Percentiles rank a stretch among this genome's conserved stretches.
Conservation (phyloP, 2,797 vertebrate genomes). For the Hyperoplus immaculatus region DNA sequence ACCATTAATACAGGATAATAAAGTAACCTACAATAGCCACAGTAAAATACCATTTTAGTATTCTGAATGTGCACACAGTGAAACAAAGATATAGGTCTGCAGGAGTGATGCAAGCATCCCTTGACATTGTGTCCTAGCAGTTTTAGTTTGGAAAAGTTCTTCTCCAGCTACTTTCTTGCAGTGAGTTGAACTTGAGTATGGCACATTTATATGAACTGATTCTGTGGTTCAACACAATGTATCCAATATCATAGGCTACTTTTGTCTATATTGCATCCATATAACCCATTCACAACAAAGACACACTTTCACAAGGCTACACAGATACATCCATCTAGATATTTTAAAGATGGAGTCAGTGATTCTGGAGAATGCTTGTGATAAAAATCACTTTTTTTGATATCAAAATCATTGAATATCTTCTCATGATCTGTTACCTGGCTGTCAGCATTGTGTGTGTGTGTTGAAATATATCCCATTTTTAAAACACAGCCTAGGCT, state of each 20-base stretch:
- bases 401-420: no score
- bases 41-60: not conserved
- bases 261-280: not conserved
- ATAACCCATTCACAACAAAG: not conserved
- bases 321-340: not conserved
- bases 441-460: no score
- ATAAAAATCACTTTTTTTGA: no score
- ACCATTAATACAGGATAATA: no score
- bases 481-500: no score
- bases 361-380: no score
- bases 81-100: not conserved
- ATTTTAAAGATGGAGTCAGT: not conserved
- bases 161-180: not conserved
- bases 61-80: not conserved
- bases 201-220: not conserved
- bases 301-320: not conserved
- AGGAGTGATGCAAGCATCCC: not conserved
- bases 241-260: not conserved
- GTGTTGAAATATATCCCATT: no score
- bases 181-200: not conserved
- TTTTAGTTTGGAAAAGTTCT: not conserved
- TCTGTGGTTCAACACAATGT: not conserved
- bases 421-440: no score
- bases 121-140: not conserved
- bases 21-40: no score